Percentiles rank a stretch among this genome's conserved stretches.
phyloP scores from a whole-genome alignment of 2,888 invertebrate species.

The Tetragonisca angustula region DNA sequence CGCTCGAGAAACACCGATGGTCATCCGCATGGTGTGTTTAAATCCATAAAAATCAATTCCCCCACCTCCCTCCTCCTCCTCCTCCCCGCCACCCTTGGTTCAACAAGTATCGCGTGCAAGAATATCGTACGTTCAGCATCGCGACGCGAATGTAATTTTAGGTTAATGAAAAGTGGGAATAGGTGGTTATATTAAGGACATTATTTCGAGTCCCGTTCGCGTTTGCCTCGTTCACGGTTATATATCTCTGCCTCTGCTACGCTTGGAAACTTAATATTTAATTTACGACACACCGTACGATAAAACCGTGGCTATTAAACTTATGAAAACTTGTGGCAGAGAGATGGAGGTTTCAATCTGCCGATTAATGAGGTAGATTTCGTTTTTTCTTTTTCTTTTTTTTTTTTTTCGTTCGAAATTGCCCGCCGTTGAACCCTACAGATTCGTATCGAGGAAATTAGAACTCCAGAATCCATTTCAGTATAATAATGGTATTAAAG shows the following conservation, averaged over 20 bases:
- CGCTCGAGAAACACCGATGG: conserved; percentile 6
- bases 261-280: neutral
- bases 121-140: conserved; percentile 23
- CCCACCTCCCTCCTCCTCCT: neutral
- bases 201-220: conserved; percentile 8
- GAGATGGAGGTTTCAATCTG: neutral
- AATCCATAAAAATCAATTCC: conserved; percentile 41
- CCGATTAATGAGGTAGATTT: too few species aligned
- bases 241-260: too few species aligned
- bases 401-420: too few species aligned
- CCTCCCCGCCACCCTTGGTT: neutral
- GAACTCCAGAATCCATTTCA: too few species aligned
- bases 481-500: too few species aligned
- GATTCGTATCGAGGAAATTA: neutral
- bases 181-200: conserved; percentile 32
- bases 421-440: too few species aligned
- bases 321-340: neutral
- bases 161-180: conserved; percentile 41
- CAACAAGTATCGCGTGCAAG: conserved; percentile 49
- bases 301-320: neutral
- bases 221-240: neutral
- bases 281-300: neutral
- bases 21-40: conserved; percentile 26
- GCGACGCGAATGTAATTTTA: conserved; percentile 41
- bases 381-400: too few species aligned